Evolutionary conservation across 2,113 vertebrate species (phyloP).

Genomic region (Hippocampus barbouri): DNA sequence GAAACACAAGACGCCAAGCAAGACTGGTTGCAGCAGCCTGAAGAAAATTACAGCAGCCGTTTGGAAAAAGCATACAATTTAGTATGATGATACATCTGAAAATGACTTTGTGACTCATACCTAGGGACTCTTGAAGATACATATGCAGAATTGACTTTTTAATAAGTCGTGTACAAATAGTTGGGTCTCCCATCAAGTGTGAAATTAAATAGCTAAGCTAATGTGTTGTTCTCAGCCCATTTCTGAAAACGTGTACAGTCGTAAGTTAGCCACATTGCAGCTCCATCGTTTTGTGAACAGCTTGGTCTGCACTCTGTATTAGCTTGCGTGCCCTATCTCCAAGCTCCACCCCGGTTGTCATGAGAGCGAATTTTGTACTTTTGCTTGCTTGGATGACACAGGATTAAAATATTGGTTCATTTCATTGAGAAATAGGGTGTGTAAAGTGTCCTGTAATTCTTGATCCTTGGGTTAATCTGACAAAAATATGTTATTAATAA

Average conservation of each 20-base stretch:
- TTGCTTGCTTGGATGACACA: background rate
- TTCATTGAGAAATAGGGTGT: background rate
- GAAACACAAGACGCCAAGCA: slow-evolving; percentile 24
- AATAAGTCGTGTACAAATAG: background rate
- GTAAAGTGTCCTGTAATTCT: background rate
- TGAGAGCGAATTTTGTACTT: background rate
- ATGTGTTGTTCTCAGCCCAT: background rate
- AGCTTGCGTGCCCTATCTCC: too few species aligned
- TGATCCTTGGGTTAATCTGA: too few species aligned
- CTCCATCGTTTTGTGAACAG: background rate
- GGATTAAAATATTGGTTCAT: background rate
- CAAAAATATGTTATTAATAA: too few species aligned
- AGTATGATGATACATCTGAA: slow-evolving; percentile 9
- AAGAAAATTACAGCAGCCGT: slow-evolving; percentile 56
- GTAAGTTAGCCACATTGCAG: background rate
- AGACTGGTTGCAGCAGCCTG: slow-evolving; percentile 49
- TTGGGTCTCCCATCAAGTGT: background rate
- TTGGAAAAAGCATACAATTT: slow-evolving; percentile 56
- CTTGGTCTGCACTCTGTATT: background rate
- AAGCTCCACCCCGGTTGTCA: background rate
- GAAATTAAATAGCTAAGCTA: background rate
- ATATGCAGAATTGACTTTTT: background rate
- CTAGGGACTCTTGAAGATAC: too few species aligned
- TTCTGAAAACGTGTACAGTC: background rate
- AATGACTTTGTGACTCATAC: background rate